Conservation (phyloP, 2,797 vertebrate species). For the Gadopsis bispinosus region DNA sequence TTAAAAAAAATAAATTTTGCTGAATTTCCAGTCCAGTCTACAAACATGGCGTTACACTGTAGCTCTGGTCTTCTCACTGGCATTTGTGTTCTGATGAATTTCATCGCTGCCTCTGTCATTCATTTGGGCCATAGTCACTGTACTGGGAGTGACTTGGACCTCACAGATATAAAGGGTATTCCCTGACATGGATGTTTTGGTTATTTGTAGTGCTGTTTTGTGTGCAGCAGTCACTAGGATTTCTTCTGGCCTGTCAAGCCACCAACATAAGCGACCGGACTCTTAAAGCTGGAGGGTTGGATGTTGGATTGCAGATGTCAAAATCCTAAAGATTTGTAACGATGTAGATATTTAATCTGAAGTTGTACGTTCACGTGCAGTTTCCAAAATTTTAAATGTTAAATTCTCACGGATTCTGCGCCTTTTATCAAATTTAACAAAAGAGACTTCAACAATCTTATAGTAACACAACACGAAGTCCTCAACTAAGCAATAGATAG, state of each 20-base stretch:
- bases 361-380: neutral
- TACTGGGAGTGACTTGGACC: conserved; percentile 17
- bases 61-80: neutral
- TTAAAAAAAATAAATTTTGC: conserved; percentile 8
- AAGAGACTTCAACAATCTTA: neutral
- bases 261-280: conserved; percentile 28
- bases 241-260: conserved; percentile 62
- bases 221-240: conserved; percentile 53
- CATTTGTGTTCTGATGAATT: conserved; percentile 15
- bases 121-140: conserved; percentile 23
- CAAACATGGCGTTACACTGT: neutral
- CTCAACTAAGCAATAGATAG: neutral
- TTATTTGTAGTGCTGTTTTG: conserved; percentile 58
- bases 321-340: conserved; percentile 4
- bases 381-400: conserved; percentile 11
- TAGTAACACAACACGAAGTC: neutral
- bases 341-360: conserved; percentile 7
- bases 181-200: conserved; percentile 59
- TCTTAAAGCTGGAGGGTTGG: conserved; percentile 35
- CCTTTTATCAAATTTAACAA: neutral
- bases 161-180: conserved; percentile 27
- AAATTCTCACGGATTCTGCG: rapidly evolving
- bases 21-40: neutral
- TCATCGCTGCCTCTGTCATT: neutral
- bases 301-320: conserved; percentile 30